Percentiles rank a stretch among this genome's conserved stretches.
phyloP scores from a whole-genome alignment of 2,888 invertebrate genomes.

The Ephialtes manifestator region DNA sequence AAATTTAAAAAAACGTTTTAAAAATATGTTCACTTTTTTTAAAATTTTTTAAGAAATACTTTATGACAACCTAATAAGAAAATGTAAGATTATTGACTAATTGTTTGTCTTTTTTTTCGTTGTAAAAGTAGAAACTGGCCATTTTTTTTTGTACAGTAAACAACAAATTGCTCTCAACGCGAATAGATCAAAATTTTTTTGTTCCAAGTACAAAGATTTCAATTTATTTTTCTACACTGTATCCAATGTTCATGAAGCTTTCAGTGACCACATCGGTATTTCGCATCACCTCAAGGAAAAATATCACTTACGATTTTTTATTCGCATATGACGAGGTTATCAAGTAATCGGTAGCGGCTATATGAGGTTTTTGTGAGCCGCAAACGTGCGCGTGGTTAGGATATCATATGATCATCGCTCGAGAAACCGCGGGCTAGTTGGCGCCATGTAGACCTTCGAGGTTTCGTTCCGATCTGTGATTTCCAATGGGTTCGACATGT shows the following conservation, averaged over 20 bases:
- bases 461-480: conserved; percentile 14
- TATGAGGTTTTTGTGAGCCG: conserved; percentile 46
- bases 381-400: conserved; percentile 58
- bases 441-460: conserved; percentile 63
- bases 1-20: no score
- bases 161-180: no score
- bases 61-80: no score
- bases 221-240: background rate
- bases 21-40: no score
- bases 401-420: conserved; percentile 67
- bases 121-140: no score
- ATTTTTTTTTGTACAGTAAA: no score
- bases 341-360: conserved; percentile 28
- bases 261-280: background rate
- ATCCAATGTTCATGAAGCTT: background rate
- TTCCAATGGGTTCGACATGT: background rate
- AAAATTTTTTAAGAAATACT: no score
- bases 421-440: conserved; percentile 68
- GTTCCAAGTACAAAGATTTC: background rate
- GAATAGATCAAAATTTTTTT: background rate
- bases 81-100: no score
- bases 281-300: background rate
- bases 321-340: conserved; percentile 50
- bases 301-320: background rate
- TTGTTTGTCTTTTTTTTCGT: no score